Percentiles rank a stretch among this genome's conserved stretches.
Conservation (phyloP, 2,888 invertebrate species). For the Spilosoma lubricipeda region DNA sequence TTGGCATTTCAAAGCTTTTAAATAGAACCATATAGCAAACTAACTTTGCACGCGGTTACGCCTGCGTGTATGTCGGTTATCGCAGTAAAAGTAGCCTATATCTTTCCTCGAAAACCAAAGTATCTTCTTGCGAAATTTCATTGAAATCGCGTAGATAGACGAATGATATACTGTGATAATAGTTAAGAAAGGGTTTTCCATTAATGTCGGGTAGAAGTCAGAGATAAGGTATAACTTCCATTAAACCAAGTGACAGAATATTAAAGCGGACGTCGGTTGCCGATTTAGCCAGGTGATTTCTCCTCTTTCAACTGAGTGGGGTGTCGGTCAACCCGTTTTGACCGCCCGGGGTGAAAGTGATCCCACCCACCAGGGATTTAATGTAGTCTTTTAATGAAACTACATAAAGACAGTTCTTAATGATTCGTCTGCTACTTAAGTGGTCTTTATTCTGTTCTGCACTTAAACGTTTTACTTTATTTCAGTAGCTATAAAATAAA, state of each 20-base stretch:
- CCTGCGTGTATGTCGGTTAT: no score
- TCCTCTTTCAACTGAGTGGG: constrained; percentile 7
- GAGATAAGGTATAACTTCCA: constrained; percentile 23
- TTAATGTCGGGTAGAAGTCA: neutral
- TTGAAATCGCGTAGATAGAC: no score
- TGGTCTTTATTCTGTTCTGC: constrained; percentile 18
- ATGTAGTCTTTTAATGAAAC: constrained; percentile 32
- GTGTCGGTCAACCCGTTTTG: constrained; percentile 22
- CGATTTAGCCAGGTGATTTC: constrained; percentile 40
- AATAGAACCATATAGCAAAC: no score
- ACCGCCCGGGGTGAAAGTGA: constrained; percentile 28
- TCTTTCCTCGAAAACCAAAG: no score
- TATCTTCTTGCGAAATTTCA: no score
- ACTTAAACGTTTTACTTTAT: constrained; percentile 9
- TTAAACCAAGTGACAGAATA: constrained; percentile 42
- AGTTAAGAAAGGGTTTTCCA: neutral
- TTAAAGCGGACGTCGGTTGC: constrained; percentile 25
- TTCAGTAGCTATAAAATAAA: neutral
- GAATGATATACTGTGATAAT: neutral
- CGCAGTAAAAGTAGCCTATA: no score
- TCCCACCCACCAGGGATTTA: constrained; percentile 26
- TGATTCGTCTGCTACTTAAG: constrained; percentile 16
- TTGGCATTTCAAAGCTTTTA: no score
- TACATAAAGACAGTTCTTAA: constrained; percentile 20
- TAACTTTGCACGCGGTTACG: no score